These are phyloP conservation scores for Cephalotes varians DNA, from an alignment of 2,888 invertebrate species.

Conservation along the genomic window DNA sequence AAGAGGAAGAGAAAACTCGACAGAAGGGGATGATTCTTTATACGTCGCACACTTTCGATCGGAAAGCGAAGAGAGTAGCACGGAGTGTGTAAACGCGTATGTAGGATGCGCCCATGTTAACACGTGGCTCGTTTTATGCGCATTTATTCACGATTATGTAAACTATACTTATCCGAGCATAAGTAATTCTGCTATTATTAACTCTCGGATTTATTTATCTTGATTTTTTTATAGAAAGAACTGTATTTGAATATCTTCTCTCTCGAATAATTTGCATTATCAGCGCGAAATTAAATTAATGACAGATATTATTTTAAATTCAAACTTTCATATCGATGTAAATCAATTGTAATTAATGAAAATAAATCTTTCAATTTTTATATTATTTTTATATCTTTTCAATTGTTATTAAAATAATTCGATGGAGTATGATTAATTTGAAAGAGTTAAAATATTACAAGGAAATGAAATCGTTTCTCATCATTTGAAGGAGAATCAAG, in stretches of 20 bases:
- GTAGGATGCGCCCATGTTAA: slow-evolving; percentile 9
- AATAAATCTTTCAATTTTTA: background rate
- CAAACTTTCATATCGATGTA: background rate
- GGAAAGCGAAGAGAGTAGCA: slow-evolving; percentile 34
- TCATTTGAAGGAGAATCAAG: background rate
- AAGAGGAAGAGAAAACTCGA: slow-evolving; percentile 20
- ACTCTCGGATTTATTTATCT: background rate
- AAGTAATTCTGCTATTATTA: slow-evolving; percentile 22
- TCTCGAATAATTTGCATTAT: background rate
- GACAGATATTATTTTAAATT: background rate
- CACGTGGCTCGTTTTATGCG: slow-evolving; percentile 4
- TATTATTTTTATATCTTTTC: background rate
- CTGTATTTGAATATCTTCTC: background rate
- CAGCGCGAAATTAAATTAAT: background rate
- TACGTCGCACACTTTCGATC: slow-evolving; percentile 34
- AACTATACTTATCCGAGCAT: background rate
- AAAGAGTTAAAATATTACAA: background rate
- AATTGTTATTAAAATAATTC: background rate
- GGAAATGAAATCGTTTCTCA: background rate
- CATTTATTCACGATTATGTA: slow-evolving; percentile 15
- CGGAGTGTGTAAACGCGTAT: slow-evolving; percentile 10
- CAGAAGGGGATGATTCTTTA: slow-evolving; percentile 18
- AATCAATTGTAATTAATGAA: background rate
- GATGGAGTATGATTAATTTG: too few relatives aligned
- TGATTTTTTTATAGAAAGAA: background rate